phyloP scores from a whole-genome alignment of 2,888 invertebrate genomes.

The Yponomeuta sedellus region DNA sequence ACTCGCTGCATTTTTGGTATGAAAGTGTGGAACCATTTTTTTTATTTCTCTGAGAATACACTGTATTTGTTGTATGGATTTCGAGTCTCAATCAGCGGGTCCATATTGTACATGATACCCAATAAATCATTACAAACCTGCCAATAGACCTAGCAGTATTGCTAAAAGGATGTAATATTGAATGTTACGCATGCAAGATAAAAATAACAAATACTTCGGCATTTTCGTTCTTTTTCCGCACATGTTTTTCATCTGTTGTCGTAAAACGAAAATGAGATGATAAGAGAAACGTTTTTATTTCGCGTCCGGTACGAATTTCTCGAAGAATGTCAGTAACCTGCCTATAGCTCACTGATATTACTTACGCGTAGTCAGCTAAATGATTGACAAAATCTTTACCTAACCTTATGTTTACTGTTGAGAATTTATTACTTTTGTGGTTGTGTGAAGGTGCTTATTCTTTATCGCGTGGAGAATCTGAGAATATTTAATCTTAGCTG shows the following conservation, averaged over 20 bases:
- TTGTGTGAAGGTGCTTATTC: background rate
- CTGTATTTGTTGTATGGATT: no score
- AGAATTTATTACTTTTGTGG: background rate
- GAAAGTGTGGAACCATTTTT: no score
- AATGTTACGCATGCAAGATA: no score
- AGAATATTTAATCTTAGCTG: background rate
- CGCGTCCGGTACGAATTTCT: background rate
- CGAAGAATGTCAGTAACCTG: background rate
- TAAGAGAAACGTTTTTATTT: background rate
- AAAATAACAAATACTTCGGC: background rate
- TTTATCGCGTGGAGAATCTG: background rate
- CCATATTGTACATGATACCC: no score
- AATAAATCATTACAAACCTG: background rate
- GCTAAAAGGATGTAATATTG: no score
- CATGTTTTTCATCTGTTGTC: no score
- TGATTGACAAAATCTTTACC: background rate
- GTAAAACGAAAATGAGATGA: no score
- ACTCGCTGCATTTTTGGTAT: no score
- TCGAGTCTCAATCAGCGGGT: no score
- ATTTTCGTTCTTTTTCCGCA: background rate
- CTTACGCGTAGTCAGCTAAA: background rate
- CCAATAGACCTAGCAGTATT: background rate
- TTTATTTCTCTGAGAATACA: no score
- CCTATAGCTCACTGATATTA: background rate
- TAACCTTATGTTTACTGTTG: no score